Evolutionary conservation across 2,888 invertebrate species (phyloP).

Genomic region (Leucania comma): DNA sequence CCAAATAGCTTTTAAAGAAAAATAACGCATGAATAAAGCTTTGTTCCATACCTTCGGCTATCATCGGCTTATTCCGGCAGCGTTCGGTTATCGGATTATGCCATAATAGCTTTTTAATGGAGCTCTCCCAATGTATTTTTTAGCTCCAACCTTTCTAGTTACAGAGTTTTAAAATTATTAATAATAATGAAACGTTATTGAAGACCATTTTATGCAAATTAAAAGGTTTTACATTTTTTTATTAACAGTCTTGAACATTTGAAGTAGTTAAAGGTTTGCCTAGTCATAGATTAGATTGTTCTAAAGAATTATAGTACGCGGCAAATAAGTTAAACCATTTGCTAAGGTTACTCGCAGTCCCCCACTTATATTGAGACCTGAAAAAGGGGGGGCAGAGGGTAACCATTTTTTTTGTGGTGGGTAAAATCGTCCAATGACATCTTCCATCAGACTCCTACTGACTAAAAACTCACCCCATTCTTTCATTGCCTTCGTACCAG

Average conservation of each 20-base stretch:
- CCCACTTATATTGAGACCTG: too few relatives aligned
- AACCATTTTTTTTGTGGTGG: too few relatives aligned
- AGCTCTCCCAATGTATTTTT: conserved; percentile 44
- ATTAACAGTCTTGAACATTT: not conserved
- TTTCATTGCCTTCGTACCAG: too few relatives aligned
- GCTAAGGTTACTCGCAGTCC: too few relatives aligned
- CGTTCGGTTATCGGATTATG: conserved; percentile 44
- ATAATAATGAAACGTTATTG: conserved; percentile 10
- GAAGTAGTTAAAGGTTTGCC: too few relatives aligned
- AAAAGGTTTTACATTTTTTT: conserved; percentile 3
- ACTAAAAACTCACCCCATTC: too few relatives aligned
- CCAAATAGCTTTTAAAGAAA: conserved; percentile 28
- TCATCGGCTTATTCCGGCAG: conserved; percentile 44
- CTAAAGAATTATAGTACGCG: too few relatives aligned
- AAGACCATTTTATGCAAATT: conserved; percentile 15
- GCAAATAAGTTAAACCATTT: too few relatives aligned
- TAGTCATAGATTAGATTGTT: too few relatives aligned
- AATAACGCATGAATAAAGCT: conserved; percentile 22
- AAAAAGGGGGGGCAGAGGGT: too few relatives aligned
- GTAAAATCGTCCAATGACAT: too few relatives aligned
- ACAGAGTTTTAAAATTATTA: conserved; percentile 10
- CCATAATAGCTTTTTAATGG: conserved; percentile 54
- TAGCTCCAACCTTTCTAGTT: conserved; percentile 25
- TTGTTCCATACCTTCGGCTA: conserved; percentile 21
- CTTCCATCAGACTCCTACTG: too few relatives aligned